phyloP scores from a whole-genome alignment of 2,113 vertebrate genomes.

The Indicator indicator region DNA sequence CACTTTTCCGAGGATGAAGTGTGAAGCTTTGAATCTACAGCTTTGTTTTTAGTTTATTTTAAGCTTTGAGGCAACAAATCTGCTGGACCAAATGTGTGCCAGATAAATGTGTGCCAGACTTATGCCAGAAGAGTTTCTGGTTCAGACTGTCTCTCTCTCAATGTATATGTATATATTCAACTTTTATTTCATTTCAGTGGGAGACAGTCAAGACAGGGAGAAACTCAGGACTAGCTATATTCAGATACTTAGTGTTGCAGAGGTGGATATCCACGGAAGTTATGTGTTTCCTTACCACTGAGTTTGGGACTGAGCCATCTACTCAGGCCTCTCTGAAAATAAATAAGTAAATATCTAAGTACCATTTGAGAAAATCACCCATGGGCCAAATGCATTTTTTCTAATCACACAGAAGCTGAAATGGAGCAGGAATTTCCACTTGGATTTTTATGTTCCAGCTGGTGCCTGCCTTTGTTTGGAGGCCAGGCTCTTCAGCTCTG shows the following conservation, averaged over 20 bases:
- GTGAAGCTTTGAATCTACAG: slow-evolving; percentile 13
- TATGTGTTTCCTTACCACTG: not conserved
- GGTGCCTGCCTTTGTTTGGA: not conserved
- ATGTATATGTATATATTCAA: not conserved
- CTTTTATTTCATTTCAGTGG: not conserved
- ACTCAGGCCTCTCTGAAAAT: not conserved
- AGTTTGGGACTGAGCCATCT: not conserved
- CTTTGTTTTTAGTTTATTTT: slow-evolving; percentile 41
- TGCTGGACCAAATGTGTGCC: slow-evolving; percentile 23
- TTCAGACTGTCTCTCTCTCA: not conserved
- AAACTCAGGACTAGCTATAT: not conserved
- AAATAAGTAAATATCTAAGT: not conserved
- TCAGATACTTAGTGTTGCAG: not conserved
- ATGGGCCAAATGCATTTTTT: not conserved
- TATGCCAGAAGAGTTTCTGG: not conserved
- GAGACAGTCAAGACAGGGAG: not conserved
- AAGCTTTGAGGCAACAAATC: slow-evolving; percentile 27
- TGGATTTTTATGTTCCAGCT: not conserved
- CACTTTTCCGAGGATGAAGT: not conserved
- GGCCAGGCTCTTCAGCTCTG: not conserved
- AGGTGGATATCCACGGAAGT: not conserved
- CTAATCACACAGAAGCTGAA: not conserved
- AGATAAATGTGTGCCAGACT: not conserved
- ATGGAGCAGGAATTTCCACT: not conserved
- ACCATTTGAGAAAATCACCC: not conserved